phyloP scores from a whole-genome alignment of 2,113 vertebrate genomes.

The Pygoscelis antarcticus region DNA sequence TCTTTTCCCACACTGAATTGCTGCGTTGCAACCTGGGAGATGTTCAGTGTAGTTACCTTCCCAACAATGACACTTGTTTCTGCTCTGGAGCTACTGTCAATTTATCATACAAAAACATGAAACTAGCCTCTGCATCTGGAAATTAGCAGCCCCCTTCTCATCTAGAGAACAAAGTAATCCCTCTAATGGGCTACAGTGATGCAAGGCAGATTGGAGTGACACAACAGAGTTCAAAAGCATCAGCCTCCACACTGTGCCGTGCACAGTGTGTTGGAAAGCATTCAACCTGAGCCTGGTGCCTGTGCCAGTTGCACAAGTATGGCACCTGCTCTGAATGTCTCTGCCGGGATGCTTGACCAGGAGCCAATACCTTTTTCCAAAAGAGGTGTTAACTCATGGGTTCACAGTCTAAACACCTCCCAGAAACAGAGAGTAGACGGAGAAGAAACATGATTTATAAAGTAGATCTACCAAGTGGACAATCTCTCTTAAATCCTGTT shows the following conservation, averaged over 20 bases:
- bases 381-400: background rate
- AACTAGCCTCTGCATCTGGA: background rate
- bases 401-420: background rate
- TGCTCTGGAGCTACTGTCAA: background rate
- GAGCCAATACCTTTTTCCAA: background rate
- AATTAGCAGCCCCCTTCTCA: background rate
- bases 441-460: background rate
- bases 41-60: background rate
- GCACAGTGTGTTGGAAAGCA: background rate
- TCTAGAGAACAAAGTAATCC: background rate
- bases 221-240: slow-evolving; percentile 37
- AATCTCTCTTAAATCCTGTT: background rate
- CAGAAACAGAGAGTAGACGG: background rate
- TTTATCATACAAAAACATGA: background rate
- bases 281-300: background rate
- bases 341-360: background rate
- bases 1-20: background rate
- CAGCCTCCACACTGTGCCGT: slow-evolving; percentile 16
- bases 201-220: background rate
- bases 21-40: background rate
- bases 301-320: background rate
- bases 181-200: background rate
- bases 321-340: slow-evolving; percentile 2
- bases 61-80: background rate
- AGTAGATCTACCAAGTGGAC: background rate